phyloP scores from a whole-genome alignment of 2,113 vertebrate genomes.

The Spilogale gracilis region DNA sequence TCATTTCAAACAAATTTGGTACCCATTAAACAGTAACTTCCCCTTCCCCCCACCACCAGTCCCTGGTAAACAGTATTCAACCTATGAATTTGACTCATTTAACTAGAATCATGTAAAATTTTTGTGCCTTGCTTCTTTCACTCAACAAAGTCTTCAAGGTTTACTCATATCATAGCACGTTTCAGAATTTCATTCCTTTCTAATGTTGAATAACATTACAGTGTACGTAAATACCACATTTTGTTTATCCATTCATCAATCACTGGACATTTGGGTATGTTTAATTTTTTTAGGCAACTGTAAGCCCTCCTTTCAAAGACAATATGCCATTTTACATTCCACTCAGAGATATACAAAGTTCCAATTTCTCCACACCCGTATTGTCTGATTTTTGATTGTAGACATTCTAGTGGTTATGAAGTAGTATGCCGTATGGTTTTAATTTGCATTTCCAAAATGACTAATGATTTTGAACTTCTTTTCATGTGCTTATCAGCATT shows the following conservation, averaged over 20 bases:
- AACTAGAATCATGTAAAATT: background rate
- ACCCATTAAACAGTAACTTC: background rate
- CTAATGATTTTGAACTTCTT: background rate
- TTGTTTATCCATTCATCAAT: background rate
- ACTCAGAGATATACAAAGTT: background rate
- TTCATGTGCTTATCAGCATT: background rate
- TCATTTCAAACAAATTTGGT: background rate
- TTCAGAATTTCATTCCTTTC: background rate
- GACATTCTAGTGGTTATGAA: background rate
- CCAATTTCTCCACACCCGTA: background rate
- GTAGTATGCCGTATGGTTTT: background rate
- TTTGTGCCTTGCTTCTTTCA: background rate
- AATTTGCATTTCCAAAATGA: conserved; percentile 30
- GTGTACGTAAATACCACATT: background rate
- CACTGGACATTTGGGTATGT: background rate
- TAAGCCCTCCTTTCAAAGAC: background rate
- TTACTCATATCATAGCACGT: background rate
- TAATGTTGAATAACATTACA: background rate
- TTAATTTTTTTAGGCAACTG: background rate
- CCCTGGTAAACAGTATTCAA: background rate
- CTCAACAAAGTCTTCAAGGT: background rate
- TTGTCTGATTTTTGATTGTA: background rate
- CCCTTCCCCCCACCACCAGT: background rate
- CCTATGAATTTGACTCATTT: background rate
- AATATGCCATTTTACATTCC: background rate